Evolutionary conservation across 2,888 invertebrate species (phyloP).

Genomic region (Oligia latruncula): DNA sequence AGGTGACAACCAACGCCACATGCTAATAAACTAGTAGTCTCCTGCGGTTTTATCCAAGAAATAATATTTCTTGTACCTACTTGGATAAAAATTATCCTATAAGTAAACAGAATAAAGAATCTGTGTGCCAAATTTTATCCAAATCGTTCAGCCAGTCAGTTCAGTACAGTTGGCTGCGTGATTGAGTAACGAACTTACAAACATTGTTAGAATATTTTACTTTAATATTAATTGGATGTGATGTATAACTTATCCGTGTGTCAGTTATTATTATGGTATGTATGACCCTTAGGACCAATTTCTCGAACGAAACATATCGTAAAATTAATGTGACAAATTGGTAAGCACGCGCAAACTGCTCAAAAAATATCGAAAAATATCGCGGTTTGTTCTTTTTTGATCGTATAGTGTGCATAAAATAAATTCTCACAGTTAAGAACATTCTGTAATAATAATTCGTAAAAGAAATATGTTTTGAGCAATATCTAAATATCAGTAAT

Average conservation of each 20-base stretch:
- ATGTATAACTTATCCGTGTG: too few species aligned
- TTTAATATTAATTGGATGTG: neutral
- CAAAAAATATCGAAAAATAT: neutral
- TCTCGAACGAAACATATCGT: neutral
- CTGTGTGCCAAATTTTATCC: neutral
- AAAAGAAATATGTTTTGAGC: too few species aligned
- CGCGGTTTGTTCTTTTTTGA: neutral
- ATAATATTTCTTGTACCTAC: neutral
- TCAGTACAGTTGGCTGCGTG: too few species aligned
- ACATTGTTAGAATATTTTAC: neutral
- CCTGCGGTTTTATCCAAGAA: neutral
- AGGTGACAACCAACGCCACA: neutral
- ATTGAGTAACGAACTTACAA: neutral
- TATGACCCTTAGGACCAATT: neutral
- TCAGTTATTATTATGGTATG: too few species aligned
- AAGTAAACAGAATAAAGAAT: neutral
- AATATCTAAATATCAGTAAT: neutral
- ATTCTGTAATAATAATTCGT: neutral
- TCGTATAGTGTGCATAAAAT: constrained; percentile 8
- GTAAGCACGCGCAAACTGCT: neutral
- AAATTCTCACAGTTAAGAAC: neutral
- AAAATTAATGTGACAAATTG: neutral
- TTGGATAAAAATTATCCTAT: neutral
- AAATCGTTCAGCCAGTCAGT: neutral
- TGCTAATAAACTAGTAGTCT: neutral